Conservation (phyloP, 1,140 invertebrate genomes). For the Dendroctonus valens region DNA sequence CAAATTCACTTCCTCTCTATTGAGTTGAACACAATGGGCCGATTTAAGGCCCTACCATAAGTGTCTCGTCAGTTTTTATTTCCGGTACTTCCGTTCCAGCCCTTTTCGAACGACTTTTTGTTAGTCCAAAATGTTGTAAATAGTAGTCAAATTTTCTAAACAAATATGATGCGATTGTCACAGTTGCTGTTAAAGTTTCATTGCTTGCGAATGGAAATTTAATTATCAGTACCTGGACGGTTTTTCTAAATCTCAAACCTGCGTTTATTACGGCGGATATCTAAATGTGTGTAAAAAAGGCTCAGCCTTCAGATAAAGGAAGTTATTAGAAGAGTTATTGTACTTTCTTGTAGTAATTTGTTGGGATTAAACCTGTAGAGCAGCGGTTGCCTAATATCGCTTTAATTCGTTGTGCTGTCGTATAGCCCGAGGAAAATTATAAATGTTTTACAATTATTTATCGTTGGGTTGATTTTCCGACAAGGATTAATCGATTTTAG, state of each 20-base stretch:
- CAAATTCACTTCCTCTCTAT: constrained; percentile 40
- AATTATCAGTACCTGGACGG: no score
- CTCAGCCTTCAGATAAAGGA: constrained; percentile 25
- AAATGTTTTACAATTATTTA: constrained; percentile 18
- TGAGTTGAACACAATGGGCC: constrained; percentile 32
- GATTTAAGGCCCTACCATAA: constrained; percentile 38
- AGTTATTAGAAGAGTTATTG: constrained; percentile 31
- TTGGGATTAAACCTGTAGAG: constrained; percentile 13
- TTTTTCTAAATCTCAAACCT: no score
- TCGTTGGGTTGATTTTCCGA: constrained; percentile 13
- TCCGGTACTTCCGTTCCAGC: constrained; percentile 39
- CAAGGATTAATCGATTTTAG: constrained; percentile 15
- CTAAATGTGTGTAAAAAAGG: constrained; percentile 12
- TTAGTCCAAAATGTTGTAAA: constrained; percentile 2
- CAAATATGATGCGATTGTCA: background rate
- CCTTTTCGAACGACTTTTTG: constrained; percentile 32
- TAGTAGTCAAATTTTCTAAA: background rate
- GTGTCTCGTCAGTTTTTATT: constrained; percentile 36
- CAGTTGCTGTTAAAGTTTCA: no score
- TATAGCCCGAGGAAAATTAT: constrained; percentile 24
- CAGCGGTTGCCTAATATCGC: constrained; percentile 20
- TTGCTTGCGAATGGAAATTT: no score
- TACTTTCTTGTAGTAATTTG: constrained; percentile 16
- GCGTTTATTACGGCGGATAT: constrained; percentile 13
- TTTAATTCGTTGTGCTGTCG: constrained; percentile 6